Conservation (phyloP, 1,140 invertebrate species). For the Teleogryllus occipitalis region DNA sequence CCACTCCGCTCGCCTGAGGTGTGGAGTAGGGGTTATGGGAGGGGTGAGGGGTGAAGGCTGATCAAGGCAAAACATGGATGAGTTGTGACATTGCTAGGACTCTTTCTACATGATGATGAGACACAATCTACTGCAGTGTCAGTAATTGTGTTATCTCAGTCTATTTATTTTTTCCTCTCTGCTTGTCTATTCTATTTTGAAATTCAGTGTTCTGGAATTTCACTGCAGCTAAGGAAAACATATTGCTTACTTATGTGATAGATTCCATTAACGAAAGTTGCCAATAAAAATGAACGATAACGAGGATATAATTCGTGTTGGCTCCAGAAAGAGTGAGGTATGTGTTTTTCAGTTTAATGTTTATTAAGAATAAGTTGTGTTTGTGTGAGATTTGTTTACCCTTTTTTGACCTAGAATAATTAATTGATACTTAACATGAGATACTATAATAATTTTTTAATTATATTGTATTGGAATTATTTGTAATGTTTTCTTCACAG, state of each 20-base stretch:
- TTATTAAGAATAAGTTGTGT: no score
- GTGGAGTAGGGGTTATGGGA: no score
- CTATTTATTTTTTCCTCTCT: background rate
- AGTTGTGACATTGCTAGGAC: no score
- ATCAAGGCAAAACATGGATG: no score
- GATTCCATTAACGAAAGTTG: background rate
- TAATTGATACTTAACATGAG: background rate
- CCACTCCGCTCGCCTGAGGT: no score
- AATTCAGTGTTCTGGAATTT: background rate
- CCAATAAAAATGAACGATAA: background rate
- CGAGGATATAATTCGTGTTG: constrained; percentile 21
- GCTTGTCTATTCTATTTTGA: background rate
- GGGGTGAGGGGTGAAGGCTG: no score
- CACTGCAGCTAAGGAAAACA: background rate
- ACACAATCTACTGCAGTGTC: constrained; percentile 25
- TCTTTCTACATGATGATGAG: no score
- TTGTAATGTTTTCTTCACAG: constrained; percentile 23
- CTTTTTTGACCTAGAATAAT: background rate
- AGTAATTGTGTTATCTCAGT: constrained; percentile 20
- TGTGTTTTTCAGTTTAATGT: background rate
- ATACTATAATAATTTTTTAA: background rate
- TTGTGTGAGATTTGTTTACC: background rate
- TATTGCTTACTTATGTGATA: background rate
- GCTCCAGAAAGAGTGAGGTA: constrained; percentile 28
- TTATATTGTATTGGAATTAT: constrained; percentile 5